phyloP scores from a whole-genome alignment of 2,113 vertebrate species.

The Camarhynchus parvulus region DNA sequence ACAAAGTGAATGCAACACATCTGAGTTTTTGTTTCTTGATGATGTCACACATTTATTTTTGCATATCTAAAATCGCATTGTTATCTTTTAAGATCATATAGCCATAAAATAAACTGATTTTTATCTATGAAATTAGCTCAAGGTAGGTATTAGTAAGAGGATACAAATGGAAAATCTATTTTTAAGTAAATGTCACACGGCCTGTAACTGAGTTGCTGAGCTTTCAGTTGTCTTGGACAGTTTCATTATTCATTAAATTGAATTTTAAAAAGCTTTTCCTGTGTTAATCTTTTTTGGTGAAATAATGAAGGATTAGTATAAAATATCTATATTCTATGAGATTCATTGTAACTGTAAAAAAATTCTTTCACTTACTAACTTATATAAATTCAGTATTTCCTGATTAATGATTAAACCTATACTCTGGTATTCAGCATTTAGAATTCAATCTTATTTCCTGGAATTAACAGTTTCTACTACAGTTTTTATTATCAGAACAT shows the following conservation, averaged over 20 bases:
- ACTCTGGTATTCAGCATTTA: neutral
- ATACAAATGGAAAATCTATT: conserved; percentile 40
- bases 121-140: neutral
- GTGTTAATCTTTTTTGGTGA: conserved; percentile 5
- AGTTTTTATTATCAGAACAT: neutral
- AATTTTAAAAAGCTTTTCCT: conserved; percentile 17
- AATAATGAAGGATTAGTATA: conserved; percentile 22
- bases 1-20: neutral
- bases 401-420: neutral
- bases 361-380: neutral
- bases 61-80: neutral
- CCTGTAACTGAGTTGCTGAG: conserved; percentile 29
- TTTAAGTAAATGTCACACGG: conserved; percentile 4
- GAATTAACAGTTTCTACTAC: neutral
- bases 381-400: neutral
- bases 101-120: neutral
- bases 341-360: neutral
- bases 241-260: conserved; percentile 44
- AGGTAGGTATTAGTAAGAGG: neutral
- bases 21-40: neutral
- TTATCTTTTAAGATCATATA: neutral
- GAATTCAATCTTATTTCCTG: neutral
- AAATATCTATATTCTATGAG: neutral
- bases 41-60: neutral
- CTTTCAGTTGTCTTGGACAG: conserved; percentile 15